Evolutionary conservation across 2,113 vertebrate species (phyloP).

Genomic region (Ivindomyrus marchei): DNA sequence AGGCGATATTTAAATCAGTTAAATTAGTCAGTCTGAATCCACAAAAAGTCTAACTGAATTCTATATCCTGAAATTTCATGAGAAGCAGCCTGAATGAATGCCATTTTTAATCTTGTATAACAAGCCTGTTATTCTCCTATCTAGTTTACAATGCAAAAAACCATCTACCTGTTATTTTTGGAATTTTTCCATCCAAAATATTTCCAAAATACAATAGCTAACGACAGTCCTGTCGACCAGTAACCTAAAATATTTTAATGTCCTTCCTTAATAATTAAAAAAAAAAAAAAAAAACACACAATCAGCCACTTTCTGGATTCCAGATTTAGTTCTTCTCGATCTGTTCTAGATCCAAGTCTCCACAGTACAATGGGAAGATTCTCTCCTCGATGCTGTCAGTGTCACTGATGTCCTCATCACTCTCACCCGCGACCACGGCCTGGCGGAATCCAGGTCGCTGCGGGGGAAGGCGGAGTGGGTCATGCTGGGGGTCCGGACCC

Average conservation of each 20-base stretch:
- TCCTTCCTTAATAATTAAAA: background rate
- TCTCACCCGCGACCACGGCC: constrained; percentile 41
- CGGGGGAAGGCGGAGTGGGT: constrained; percentile 15
- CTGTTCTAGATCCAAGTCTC: constrained; percentile 66
- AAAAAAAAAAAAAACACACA: background rate
- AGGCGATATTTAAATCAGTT: background rate
- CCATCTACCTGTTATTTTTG: constrained; percentile 39
- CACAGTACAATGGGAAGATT: constrained; percentile 50
- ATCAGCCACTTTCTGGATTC: constrained; percentile 7
- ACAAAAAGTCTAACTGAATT: background rate
- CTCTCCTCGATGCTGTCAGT: constrained; percentile 55
- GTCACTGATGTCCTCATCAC: constrained; percentile 56
- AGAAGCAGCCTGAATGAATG: constrained; percentile 48
- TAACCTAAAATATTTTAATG: background rate
- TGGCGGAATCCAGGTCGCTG: background rate
- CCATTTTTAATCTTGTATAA: constrained; percentile 59
- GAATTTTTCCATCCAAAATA: constrained; percentile 49
- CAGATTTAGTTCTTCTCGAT: constrained; percentile 63
- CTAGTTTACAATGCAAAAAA: constrained; percentile 59
- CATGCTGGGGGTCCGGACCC: constrained; percentile 33
- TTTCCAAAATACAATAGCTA: constrained; percentile 23
- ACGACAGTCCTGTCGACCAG: too few species aligned
- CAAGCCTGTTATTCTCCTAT: constrained; percentile 55
- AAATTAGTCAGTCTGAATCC: background rate
- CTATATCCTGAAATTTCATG: constrained; percentile 39